These are phyloP conservation scores for Zygogramma bicolorata DNA, from an alignment of 2,888 invertebrate species.

Conservation along the genomic window DNA sequence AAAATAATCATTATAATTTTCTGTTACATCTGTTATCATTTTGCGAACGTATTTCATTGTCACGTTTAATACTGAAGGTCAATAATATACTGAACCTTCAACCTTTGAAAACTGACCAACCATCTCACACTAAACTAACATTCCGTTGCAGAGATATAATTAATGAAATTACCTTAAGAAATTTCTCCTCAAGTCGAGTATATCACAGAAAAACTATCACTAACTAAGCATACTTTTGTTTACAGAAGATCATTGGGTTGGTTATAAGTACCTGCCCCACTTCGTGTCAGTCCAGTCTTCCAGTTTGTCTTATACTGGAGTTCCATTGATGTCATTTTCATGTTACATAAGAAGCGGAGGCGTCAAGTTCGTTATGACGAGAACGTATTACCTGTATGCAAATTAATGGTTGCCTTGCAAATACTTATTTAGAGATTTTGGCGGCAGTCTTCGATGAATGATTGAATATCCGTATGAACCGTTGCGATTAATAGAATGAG, in stretches of 20 bases:
- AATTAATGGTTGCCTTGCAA: not conserved
- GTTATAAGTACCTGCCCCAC: constrained; percentile 2
- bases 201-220: constrained; percentile 11
- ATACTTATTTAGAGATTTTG: constrained; percentile 5
- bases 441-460: not conserved
- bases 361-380: not conserved
- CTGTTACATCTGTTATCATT: too few species aligned
- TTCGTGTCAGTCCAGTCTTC: not conserved
- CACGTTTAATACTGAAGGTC: too few species aligned
- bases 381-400: not conserved
- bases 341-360: constrained; percentile 8
- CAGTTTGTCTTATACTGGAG: not conserved
- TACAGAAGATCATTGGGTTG: constrained; percentile 15
- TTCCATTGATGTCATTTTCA: not conserved
- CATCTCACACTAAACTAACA: too few species aligned
- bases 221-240: constrained; percentile 7
- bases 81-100: too few species aligned
- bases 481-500: not conserved
- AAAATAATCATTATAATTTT: too few species aligned
- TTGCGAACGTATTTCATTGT: too few species aligned
- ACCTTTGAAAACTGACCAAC: too few species aligned
- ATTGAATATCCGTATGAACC: not conserved
- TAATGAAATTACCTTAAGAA: not conserved
- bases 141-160: not conserved
- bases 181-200: not conserved